phyloP scores from a whole-genome alignment of 2,797 vertebrate species.

The Sebastes vulpes region DNA sequence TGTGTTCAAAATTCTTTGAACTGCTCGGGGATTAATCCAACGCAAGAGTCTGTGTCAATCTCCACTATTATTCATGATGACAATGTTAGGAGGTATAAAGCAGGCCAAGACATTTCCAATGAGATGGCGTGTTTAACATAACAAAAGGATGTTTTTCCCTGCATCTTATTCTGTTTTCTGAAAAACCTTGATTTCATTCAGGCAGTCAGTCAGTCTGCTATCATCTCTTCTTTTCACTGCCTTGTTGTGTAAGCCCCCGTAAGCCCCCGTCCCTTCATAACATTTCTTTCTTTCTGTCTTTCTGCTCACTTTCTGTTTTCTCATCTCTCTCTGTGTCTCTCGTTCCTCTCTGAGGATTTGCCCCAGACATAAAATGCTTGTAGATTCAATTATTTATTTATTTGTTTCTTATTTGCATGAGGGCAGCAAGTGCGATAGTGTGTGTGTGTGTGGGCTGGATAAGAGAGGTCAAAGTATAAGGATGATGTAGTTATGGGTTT shows the following conservation, averaged over 20 bases:
- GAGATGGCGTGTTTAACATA: slow-evolving; percentile 78
- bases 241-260: slow-evolving; percentile 62
- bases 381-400: slow-evolving; percentile 56
- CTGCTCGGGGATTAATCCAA: slow-evolving; percentile 71
- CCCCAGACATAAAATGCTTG: slow-evolving; percentile 47
- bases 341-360: slow-evolving; percentile 54
- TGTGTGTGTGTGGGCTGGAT: slow-evolving; percentile 17
- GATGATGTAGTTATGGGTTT: slow-evolving; percentile 70
- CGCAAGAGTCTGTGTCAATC: slow-evolving; percentile 74
- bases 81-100: slow-evolving; percentile 76
- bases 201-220: slow-evolving; percentile 59
- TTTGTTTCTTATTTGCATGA: slow-evolving; percentile 58
- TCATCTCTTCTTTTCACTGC: slow-evolving; percentile 58
- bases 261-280: slow-evolving; percentile 44
- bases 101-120: slow-evolving; percentile 70
- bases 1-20: slow-evolving; percentile 67
- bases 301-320: slow-evolving; percentile 6
- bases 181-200: slow-evolving; percentile 76
- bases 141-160: slow-evolving; percentile 79
- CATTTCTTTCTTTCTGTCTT: slow-evolving; percentile 20
- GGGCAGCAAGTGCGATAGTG: slow-evolving; percentile 14
- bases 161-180: slow-evolving; percentile 71
- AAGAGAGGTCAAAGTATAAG: slow-evolving; percentile 66
- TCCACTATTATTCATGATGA: slow-evolving; percentile 67
- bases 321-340: slow-evolving; percentile 25